Evolutionary conservation across 2,888 invertebrate species (phyloP), one percentile per base, ranked within the genome.

Genomic region (Trilocha varians): DNA sequence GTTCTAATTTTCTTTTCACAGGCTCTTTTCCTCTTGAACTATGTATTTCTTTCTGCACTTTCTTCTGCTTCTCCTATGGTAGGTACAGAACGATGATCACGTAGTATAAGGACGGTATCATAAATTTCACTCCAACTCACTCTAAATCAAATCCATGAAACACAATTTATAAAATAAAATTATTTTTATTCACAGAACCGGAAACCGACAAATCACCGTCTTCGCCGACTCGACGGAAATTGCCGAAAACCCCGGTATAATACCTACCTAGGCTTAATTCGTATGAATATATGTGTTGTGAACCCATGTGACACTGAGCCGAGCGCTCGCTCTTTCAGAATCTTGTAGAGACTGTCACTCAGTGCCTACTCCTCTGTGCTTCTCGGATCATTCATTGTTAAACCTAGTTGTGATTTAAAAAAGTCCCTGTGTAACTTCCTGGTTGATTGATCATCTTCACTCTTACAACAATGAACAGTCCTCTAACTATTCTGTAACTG

Each of bases 211-310:
- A 95, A 89, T 90, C 93, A 65, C 95, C 94, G 70, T 91, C 94
- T 59, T 95, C 95, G 70, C 95, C 95, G 68, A 94, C 96, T 59
- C 90, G 95, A 89, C 91, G 96, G 90, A 96, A 96, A 92, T 90
- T 97, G 87, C 96, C 96, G 83, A 96, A 96, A 91, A 96, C 96
- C 86, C 96, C 96, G 92, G 96, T 96, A 95, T 93, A 95, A 93
- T 91, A 87, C 87, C 77, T 78, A 78, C 72, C 76, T 85, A 83
- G 82, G 82, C 72, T 82, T 79, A 82, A 78, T 75, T 70, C 76
- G 74, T 84, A 78, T 80, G 78, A 73, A 87, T 25, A 25, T 87
- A 84, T 84, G 83, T 87, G 87, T 86, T 87, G 84, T 87, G 83
- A 86, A 71, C 75, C 82, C 78, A 78, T 70, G 69, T 76, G 76